phyloP scores from a whole-genome alignment of 2,113 vertebrate species.

The Pantherophis guttatus region DNA sequence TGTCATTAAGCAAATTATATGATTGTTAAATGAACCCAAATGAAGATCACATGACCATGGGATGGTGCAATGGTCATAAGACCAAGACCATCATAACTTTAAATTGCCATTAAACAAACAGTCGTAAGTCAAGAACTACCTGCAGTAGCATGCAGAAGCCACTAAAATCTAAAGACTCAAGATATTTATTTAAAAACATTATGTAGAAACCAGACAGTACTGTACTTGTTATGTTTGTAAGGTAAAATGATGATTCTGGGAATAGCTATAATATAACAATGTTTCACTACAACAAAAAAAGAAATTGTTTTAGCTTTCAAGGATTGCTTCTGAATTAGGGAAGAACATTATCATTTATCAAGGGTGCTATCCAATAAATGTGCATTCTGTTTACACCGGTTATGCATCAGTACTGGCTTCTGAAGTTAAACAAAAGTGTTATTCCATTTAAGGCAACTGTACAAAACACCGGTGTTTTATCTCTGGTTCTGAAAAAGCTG shows the following conservation, averaged over 20 bases:
- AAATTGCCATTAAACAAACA: background rate
- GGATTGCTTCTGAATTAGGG: background rate
- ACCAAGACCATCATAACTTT: background rate
- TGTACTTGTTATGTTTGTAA: background rate
- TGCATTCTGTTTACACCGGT: background rate
- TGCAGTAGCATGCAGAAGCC: background rate
- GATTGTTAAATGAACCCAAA: background rate
- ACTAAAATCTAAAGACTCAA: background rate
- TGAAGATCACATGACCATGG: background rate
- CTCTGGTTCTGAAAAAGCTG: background rate
- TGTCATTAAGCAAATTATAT: background rate
- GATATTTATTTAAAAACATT: background rate
- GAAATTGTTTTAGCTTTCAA: background rate
- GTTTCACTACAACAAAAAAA: background rate
- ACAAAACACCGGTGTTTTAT: background rate
- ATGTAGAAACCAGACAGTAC: background rate
- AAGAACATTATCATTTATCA: background rate
- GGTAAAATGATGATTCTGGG: background rate
- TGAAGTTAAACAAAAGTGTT: background rate
- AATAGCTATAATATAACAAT: background rate
- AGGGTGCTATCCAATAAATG: background rate
- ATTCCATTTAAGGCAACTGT: background rate
- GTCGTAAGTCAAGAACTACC: background rate
- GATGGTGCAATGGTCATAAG: background rate
- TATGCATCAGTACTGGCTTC: background rate